Conservation (phyloP, 2,113 vertebrate genomes). For the Heloderma charlesbogerti region DNA sequence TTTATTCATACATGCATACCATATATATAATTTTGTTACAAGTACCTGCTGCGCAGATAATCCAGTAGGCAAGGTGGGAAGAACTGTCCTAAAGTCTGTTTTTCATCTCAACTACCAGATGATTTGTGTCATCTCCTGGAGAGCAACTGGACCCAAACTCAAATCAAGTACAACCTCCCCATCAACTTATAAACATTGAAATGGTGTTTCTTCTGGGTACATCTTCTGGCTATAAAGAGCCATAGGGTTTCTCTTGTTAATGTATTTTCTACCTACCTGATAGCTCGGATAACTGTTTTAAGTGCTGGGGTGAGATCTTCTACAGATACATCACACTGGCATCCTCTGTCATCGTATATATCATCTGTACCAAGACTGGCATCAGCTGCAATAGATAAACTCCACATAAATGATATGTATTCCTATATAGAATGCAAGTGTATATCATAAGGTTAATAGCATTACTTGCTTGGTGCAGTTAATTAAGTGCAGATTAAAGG, state of each 20-base stretch:
- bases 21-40: background rate
- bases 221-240: background rate
- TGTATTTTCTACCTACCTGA: conserved; percentile 84
- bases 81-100: background rate
- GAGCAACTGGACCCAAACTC: background rate
- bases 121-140: background rate
- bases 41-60: background rate
- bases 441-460: background rate
- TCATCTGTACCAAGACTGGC: conserved; percentile 88
- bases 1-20: background rate
- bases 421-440: background rate
- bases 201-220: background rate
- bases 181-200: too few species aligned
- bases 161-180: background rate
- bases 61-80: background rate
- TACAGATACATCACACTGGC: conserved; percentile 94
- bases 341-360: conserved; percentile 91
- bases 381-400: conserved; percentile 84
- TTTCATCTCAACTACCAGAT: background rate
- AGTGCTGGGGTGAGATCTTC: conserved; percentile 94
- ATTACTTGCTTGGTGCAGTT: background rate
- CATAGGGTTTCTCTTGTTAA: conserved; percentile 18
- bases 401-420: background rate
- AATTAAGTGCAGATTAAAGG: background rate
- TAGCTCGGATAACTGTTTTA: conserved; percentile 93